Evolutionary conservation across 2,888 invertebrate species (phyloP), one percentile per base, ranked within the genome.

Genomic region (Lamellibrachia satsuma): DNA sequence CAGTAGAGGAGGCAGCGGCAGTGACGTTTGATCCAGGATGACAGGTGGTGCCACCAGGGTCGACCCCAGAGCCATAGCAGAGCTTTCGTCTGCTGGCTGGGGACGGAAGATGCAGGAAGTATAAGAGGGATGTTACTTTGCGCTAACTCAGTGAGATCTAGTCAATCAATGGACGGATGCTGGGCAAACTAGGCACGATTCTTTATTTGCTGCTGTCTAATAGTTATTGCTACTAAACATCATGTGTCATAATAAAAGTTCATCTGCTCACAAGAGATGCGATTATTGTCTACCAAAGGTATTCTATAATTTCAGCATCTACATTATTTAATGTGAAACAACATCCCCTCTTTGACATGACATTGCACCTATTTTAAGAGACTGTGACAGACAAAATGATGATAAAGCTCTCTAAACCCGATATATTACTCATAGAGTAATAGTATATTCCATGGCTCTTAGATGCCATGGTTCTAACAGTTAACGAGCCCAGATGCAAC

Each of bases 1-100:
- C 52, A 91, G 92, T 39, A 75, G 75, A 75, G 92, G 92, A 52
- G 39, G 91, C 75, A n/a, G 92, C 52, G 90, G 93, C 90, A 52
- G 90, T 51, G 90, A 55, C 9, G 75, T 15, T 3, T 75, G 75
- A 22, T 75, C 75, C 75, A 75, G 75, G 75, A 75, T 75, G 75
- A 75, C 6, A 22, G 75, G 75, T 75, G 75, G 75, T 22, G 75
- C 75, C 75, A 22, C 75, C 22, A 75, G 75, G 22, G 75, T 75
- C 75, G 75, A 75, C 75, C 75, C 75, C 75, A n/a, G 75, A 22
- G 91, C 22, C n/a, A 39, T 92, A 22, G 91, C 92, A 91, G 60
- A 75, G 39, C 52, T 90, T 27, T 75, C 75, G n/a, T 75, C 75
- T 75, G 75, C 75, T 75, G 75, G 75, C 75, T 75, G 75, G 75